Conservation (phyloP, 1,140 invertebrate species). For the Formica selysi region DNA sequence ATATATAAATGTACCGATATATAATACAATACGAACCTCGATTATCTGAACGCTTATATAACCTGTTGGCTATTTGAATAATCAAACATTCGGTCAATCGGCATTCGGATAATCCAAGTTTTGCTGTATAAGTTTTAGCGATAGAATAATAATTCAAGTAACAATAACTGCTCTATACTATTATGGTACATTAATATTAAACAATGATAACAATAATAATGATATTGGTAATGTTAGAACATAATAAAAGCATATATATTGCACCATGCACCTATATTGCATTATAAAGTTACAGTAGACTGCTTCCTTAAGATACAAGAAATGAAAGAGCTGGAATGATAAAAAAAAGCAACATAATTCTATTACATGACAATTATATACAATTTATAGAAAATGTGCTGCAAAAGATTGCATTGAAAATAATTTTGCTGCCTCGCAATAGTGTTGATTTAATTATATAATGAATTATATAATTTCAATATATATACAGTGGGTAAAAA, state of each 20-base stretch:
- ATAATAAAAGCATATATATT: conserved; percentile 33
- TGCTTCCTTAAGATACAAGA: conserved; percentile 26
- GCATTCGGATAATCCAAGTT: conserved; percentile 18
- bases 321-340: background rate
- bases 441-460: background rate
- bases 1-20: conserved; percentile 48
- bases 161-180: conserved; percentile 20
- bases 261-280: conserved; percentile 38
- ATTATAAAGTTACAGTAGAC: conserved; percentile 33
- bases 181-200: conserved; percentile 47
- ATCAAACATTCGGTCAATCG: background rate
- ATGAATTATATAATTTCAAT: conserved; percentile 21
- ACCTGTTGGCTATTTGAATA: background rate
- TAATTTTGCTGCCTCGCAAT: conserved; percentile 10
- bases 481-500: conserved; percentile 43
- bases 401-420: background rate
- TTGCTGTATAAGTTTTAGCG: conserved; percentile 12
- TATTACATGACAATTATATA: background rate
- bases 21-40: background rate
- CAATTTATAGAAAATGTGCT: background rate
- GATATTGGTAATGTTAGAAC: conserved; percentile 16
- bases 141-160: conserved; percentile 43
- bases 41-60: conserved; percentile 21
- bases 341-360: conserved; percentile 5
- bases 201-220: conserved; percentile 13